Evolutionary conservation across 2,888 invertebrate species (phyloP), one percentile per base, ranked within the genome.

Genomic region (Papilio elwesi): DNA sequence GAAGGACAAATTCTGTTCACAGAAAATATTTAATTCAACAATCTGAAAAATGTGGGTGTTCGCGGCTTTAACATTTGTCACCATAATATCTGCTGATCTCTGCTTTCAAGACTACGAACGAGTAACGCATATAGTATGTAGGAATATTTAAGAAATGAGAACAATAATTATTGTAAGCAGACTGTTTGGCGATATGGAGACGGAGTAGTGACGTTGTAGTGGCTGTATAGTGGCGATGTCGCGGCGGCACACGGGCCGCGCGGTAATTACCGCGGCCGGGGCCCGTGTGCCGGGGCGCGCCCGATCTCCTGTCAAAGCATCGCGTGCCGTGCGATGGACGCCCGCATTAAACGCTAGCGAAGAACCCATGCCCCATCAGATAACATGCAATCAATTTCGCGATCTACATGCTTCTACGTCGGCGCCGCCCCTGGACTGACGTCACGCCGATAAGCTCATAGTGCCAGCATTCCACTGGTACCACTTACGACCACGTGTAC

Each of bases 341-440:
- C 91, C 89, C 87, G 89, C 90, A 91, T 92, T 92, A 92, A 92
- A 93, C 88, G 91, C 90, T 89, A 90, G 90, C 92, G 90, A 92
- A 91, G 92, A 92, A 91, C 90, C 90, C 91, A 90, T 89, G 90
- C 92, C 87, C 89, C 90, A 93, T 92, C 93, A 88, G 93, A 93
- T 93, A 92, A 86, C 92, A 90, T 91, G 92, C 93, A 91, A 93
- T 93, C 93, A 91, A 93, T 91, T 93, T 91, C 89, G 93, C 93
- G 90, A 93, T 93, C 93, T 93, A 92, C 92, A 92, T 90, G 89
- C 90, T 83, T 92, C 89, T 90, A 91, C 87, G 90, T 90, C 89
- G 90, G 90, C 91, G 88, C 90, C 90, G 88, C 90, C 90, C 89
- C 82, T 87, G 86, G 87, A 88, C 88, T 91, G 91, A 92, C 92